Evolutionary conservation across 2,888 invertebrate genomes (phyloP), one percentile per base, ranked within the genome.

Genomic region (Thera britannica): DNA sequence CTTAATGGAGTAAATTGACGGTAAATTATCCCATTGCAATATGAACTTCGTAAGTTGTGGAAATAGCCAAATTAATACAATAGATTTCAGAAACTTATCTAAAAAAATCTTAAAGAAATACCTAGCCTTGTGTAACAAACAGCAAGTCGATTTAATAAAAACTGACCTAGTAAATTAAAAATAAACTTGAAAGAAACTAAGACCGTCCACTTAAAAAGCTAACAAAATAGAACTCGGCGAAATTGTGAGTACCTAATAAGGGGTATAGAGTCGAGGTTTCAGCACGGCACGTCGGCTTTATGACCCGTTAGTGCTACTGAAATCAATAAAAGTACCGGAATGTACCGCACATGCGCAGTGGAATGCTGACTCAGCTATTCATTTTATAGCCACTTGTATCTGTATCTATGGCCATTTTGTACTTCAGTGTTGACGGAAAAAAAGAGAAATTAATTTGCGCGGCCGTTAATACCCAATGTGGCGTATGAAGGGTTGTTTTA

Each of bases 271-370:
- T 84, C 83, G 86, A 87, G 87, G 84, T 86, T 88, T 83, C 89
- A 83, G 92, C 89, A 90, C 90, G 83, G 92, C 90, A 91, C 91
- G 91, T 90, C 91, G 91, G 87, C 83, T 89, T 90, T 91, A 93
- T 94, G 90, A 94, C 90, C 93, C 94, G 95, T 95, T 95, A 95
- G 94, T 94, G 95, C 95, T 95, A 95, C 95, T 95, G 95, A 95
- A 95, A 95, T 95, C 95, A 95, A 95, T 95, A 95, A 95, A 95
- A 95, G 95, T 94, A 88, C 92, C 90, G 87, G 93, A 94, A 94
- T 93, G 92, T 92, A 92, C 93, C 88, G 94, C 93, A 88, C 94
- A 94, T 94, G 94, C 94, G 94, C 93, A 86, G 76, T 86, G 77
- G 79, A 82, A 81, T 85, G 90, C 91, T 90, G 93, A 93, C 83